Conservation (phyloP, 2,797 vertebrate genomes). For the Catostomus latipinnis region DNA sequence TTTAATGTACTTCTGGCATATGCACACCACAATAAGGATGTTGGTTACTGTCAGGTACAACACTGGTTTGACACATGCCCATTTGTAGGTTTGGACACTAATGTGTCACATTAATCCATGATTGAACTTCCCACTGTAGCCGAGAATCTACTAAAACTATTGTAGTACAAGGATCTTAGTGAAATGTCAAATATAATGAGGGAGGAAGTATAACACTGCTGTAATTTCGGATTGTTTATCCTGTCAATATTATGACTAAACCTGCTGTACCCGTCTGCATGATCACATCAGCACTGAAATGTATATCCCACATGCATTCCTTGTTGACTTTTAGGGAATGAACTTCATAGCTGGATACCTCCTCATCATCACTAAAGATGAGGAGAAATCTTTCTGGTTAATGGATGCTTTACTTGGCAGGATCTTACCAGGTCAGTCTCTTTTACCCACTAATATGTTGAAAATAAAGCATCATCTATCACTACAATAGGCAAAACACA, state of each 20-base stretch:
- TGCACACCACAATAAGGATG: conserved; percentile 86
- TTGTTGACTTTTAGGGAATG: conserved; percentile 84
- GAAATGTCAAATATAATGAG: background rate
- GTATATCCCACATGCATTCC: background rate
- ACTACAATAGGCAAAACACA: too few relatives aligned
- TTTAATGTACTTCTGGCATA: conserved; percentile 92
- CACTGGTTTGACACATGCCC: background rate
- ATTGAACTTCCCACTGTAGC: conserved; percentile 18
- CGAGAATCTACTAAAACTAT: background rate
- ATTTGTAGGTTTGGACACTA: background rate
- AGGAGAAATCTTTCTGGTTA: conserved; percentile 95
- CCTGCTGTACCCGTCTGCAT: conserved; percentile 26
- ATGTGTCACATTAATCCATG: conserved; percentile 11
- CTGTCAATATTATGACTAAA: conserved; percentile 43
- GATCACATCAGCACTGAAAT: conserved; percentile 5
- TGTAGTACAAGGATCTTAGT: background rate
- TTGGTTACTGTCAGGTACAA: conserved; percentile 95
- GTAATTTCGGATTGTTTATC: conserved; percentile 31
- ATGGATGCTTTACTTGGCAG: conserved; percentile 90
- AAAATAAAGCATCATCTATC: too few relatives aligned
- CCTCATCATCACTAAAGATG: conserved; percentile 77
- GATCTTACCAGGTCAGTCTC: conserved; percentile 88
- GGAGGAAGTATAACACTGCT: conserved; percentile 5
- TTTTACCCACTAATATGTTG: background rate
- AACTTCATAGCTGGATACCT: conserved; percentile 65